These are phyloP conservation scores for Eulithis testata DNA, from an alignment of 2,888 invertebrate genomes.

Conservation along the genomic window DNA sequence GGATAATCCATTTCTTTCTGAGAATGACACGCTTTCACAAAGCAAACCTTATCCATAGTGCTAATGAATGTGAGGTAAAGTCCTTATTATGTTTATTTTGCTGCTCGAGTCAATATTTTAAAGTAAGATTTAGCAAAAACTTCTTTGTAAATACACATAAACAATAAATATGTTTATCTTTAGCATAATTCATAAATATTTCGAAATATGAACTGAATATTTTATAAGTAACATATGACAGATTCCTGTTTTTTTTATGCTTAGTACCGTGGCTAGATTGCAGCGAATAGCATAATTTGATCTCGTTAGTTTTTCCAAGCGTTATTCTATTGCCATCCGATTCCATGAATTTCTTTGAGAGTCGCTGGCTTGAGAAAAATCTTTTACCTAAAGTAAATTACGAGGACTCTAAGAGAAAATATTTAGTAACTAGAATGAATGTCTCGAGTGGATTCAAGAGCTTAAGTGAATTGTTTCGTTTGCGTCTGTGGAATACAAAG, in stretches of 20 bases:
- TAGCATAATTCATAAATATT: too few species aligned
- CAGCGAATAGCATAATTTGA: not conserved
- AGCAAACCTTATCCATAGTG: not conserved
- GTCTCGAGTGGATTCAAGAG: conserved; percentile 37
- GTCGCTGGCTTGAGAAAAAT: conserved; percentile 3
- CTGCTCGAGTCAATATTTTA: too few species aligned
- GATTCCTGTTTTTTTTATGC: too few species aligned
- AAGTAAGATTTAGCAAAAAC: too few species aligned
- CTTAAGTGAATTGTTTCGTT: conserved; percentile 40
- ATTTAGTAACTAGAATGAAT: conserved; percentile 37
- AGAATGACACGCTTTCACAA: not conserved
- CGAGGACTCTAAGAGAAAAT: conserved; percentile 25
- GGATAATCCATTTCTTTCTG: not conserved
- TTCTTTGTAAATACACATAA: too few species aligned
- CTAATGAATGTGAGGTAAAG: not conserved
- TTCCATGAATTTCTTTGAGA: not conserved
- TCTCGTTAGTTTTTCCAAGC: not conserved
- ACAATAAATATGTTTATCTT: too few species aligned
- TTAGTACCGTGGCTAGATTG: not conserved
- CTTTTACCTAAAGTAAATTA: conserved; percentile 21
- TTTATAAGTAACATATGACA: too few species aligned
- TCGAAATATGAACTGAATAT: too few species aligned
- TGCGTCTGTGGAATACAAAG: conserved; percentile 34
- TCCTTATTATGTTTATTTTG: too few species aligned
- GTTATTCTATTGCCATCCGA: conserved; percentile 1